These are phyloP conservation scores for Hypotaenidia okinawae DNA, from an alignment of 2,797 vertebrate species.

Conservation along the genomic window DNA sequence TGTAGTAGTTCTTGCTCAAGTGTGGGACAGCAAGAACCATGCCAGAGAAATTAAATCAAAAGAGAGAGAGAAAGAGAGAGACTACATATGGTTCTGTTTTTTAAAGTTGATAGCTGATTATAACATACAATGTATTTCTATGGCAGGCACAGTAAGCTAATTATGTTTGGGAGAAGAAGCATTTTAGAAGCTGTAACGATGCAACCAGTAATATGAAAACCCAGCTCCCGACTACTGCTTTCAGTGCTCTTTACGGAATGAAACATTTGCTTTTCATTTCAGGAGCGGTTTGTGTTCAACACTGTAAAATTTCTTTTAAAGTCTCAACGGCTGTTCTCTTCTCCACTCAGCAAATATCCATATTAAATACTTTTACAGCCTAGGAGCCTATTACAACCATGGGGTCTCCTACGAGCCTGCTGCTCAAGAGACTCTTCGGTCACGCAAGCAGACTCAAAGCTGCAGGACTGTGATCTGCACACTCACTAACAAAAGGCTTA, in stretches of 20 bases:
- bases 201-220: constrained; percentile 75
- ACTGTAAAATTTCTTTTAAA: constrained; percentile 76
- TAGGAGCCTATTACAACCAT: neutral
- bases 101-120: constrained; percentile 33
- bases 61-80: neutral
- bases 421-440: neutral
- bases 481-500: neutral
- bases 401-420: neutral
- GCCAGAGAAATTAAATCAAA: neutral
- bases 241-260: constrained; percentile 73
- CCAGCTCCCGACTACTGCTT: constrained; percentile 73
- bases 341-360: neutral
- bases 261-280: constrained; percentile 90
- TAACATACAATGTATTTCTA: constrained; percentile 67
- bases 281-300: constrained; percentile 71
- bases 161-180: constrained; percentile 48
- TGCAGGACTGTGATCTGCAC: neutral
- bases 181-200: constrained; percentile 70
- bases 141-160: constrained; percentile 48
- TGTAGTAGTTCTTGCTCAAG: neutral
- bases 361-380: neutral
- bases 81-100: constrained; percentile 14
- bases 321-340: constrained; percentile 69
- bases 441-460: accelerated
- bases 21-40: neutral